Evolutionary conservation across 64 coral and sea anemone genomes (phyloP).

Genomic region (Cladopsammia gracilis): DNA sequence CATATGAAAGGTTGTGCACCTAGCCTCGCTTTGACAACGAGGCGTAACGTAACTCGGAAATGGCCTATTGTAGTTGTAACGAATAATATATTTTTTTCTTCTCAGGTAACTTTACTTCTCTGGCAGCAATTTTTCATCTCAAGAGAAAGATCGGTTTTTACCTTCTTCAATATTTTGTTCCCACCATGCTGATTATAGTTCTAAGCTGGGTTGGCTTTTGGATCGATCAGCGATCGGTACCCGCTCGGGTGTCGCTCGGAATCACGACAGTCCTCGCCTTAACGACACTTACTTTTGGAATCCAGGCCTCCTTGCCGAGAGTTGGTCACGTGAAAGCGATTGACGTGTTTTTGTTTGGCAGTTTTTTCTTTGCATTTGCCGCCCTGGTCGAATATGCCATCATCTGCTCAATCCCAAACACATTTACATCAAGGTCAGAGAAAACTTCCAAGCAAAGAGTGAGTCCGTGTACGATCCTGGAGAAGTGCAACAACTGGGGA

Average conservation of each 20-base stretch:
- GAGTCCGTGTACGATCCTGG: background rate
- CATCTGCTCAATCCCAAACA: background rate
- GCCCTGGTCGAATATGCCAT: conserved; percentile 7
- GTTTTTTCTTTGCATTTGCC: conserved; percentile 21
- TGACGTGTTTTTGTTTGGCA: background rate
- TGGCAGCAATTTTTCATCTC: background rate
- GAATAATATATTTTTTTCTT: background rate
- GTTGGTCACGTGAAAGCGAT: conserved; percentile 39
- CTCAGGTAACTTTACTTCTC: background rate
- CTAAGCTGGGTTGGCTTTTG: conserved; percentile 38
- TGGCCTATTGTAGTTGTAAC: too few species aligned
- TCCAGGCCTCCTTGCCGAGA: conserved; percentile 2
- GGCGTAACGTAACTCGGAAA: too few species aligned
- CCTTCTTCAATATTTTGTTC: conserved; percentile 11
- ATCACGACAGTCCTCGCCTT: conserved; percentile 17
- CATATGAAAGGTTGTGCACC: too few species aligned
- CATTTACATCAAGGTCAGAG: background rate
- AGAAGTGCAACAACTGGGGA: background rate
- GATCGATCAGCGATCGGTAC: background rate
- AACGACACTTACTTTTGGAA: conserved; percentile 11
- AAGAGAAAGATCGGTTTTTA: conserved; percentile 3
- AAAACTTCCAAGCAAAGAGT: background rate
- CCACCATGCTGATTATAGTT: background rate
- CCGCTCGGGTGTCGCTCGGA: conserved; percentile 41
- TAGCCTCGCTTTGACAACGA: too few species aligned